These are phyloP conservation scores for Girardinus metallicus DNA, from an alignment of 2,797 vertebrate species.

Conservation along the genomic window DNA sequence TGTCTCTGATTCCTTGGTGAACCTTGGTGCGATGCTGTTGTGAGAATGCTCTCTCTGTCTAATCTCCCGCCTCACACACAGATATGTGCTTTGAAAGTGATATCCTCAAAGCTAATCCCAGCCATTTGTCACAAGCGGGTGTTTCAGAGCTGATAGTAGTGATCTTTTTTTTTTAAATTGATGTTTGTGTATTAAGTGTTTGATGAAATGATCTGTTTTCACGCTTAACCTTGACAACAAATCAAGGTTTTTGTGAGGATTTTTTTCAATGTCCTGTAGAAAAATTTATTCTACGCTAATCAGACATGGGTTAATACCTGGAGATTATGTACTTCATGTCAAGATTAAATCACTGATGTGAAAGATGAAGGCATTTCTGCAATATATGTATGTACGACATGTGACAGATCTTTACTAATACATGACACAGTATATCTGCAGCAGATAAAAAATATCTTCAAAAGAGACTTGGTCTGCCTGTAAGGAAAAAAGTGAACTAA, in stretches of 20 bases:
- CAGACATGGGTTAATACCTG: background rate
- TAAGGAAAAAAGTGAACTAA: background rate
- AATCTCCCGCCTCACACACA: slow-evolving; percentile 19
- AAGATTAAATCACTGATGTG: background rate
- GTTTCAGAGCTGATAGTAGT: slow-evolving; percentile 13
- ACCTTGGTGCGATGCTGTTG: slow-evolving; percentile 31
- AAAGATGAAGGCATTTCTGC: background rate
- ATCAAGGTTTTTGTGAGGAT: background rate
- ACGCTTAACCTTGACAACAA: background rate
- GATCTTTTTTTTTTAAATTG: background rate
- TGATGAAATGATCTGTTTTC: background rate
- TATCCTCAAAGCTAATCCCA: slow-evolving; percentile 12
- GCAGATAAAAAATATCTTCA: slow-evolving; percentile 4
- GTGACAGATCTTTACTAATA: background rate
- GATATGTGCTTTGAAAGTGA: slow-evolving; percentile 30
- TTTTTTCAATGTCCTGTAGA: background rate
- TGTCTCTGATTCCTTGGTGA: slow-evolving; percentile 32
- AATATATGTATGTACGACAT: background rate
- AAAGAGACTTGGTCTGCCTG: background rate
- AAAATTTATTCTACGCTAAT: background rate
- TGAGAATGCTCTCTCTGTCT: slow-evolving; percentile 36
- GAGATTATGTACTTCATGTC: background rate
- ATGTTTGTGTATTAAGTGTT: background rate
- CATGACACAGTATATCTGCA: background rate
- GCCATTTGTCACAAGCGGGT: slow-evolving; percentile 8